A percentile compares a stretch with the other conserved stretches of the same genome.
These are phyloP conservation scores for Emydura subglobosa DNA, from an alignment of 2,113 vertebrate species.

Conservation along the genomic window DNA sequence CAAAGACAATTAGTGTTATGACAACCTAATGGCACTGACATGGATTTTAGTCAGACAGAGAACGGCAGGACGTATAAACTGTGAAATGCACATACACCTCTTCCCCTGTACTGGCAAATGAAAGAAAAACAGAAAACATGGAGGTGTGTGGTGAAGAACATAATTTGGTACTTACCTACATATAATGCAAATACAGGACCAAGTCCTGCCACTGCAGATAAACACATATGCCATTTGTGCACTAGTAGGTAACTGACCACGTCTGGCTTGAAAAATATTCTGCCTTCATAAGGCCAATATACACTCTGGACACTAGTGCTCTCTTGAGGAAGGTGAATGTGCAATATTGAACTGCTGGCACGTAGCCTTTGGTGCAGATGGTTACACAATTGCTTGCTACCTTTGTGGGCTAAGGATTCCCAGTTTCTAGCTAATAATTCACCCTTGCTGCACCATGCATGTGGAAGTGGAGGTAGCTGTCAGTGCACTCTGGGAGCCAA, in stretches of 20 bases:
- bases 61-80: not conserved
- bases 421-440: not conserved
- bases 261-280: not conserved
- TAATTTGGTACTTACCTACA: not conserved
- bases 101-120: not conserved
- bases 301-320: not conserved
- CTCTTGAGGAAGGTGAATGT: not conserved
- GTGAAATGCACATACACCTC: not conserved
- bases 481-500: not conserved
- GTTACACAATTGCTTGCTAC: not conserved
- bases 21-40: not conserved
- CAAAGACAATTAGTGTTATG: constrained; percentile 29
- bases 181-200: not conserved
- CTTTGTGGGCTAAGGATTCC: not conserved
- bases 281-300: not conserved
- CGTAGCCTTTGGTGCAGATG: not conserved
- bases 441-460: not conserved
- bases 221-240: not conserved
- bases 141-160: not conserved
- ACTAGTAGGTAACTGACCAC: not conserved
- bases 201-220: not conserved
- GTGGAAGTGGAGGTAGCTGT: not conserved
- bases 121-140: not conserved
- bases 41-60: not conserved
- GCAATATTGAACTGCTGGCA: not conserved